A percentile compares a stretch with the other conserved stretches of the same genome.
These are phyloP conservation scores for Rhynchomys soricoides DNA, from an alignment of 2,113 vertebrate genomes.

Conservation along the genomic window DNA sequence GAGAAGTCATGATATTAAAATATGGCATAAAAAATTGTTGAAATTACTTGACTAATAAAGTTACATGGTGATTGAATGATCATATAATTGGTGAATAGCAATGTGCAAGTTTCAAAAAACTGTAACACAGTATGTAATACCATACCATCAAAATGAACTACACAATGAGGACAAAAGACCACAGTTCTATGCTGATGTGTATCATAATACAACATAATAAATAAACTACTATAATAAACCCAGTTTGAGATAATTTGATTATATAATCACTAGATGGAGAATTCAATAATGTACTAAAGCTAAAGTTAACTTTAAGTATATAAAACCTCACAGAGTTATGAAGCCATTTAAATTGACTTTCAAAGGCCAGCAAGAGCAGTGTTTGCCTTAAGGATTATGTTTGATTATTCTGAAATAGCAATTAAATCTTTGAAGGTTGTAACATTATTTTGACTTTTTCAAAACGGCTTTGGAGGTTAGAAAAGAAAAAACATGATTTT, in stretches of 20 bases:
- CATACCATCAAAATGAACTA: background rate
- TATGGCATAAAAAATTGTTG: background rate
- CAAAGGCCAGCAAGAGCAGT: background rate
- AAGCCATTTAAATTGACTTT: slow-evolving; percentile 20
- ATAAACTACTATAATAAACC: background rate
- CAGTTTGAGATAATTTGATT: background rate
- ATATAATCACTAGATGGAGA: slow-evolving; percentile 14
- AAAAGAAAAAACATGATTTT: background rate
- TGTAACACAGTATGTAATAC: background rate
- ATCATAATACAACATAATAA: background rate
- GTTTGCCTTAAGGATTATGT: slow-evolving; percentile 34
- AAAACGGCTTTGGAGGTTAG: background rate
- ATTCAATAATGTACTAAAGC: slow-evolving; percentile 29
- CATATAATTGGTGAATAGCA: background rate
- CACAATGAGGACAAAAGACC: background rate
- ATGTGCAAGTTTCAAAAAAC: background rate
- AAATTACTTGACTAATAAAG: slow-evolving; percentile 1
- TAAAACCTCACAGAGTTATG: background rate
- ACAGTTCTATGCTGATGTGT: background rate
- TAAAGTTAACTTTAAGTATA: slow-evolving; percentile 42
- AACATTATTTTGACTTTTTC: background rate
- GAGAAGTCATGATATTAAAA: background rate
- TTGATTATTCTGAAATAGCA: background rate
- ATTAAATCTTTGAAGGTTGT: background rate
- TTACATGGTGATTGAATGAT: background rate